Conservation (phyloP, 2,113 vertebrate species). For the Budorcas taxicolor region DNA sequence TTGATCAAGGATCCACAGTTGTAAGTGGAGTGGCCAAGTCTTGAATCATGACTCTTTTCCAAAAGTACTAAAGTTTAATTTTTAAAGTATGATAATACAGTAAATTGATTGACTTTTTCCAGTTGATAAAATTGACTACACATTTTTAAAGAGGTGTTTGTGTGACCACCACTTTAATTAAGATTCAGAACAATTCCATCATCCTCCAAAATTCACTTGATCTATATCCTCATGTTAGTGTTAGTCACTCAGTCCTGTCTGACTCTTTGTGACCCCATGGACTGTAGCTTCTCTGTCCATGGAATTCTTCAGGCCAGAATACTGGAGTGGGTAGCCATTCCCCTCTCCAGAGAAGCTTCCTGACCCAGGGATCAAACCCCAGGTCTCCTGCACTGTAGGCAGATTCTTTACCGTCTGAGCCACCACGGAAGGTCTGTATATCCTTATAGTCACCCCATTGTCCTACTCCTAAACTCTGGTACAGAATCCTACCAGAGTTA, state of each 20-base stretch:
- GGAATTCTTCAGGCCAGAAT: background rate
- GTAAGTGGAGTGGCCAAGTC: background rate
- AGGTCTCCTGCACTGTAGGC: background rate
- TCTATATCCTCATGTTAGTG: background rate
- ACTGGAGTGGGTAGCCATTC: background rate
- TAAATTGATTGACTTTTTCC: background rate
- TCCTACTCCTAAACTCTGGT: background rate
- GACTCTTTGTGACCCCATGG: background rate
- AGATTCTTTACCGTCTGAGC: background rate
- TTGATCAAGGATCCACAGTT: background rate
- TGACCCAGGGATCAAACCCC: background rate
- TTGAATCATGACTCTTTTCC: background rate
- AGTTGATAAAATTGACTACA: background rate
- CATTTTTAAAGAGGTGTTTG: background rate
- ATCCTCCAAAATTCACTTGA: background rate
- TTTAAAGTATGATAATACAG: background rate
- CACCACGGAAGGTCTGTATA: background rate
- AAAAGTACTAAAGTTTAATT: background rate
- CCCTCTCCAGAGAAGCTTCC: background rate
- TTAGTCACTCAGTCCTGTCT: background rate
- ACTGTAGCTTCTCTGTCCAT: background rate
- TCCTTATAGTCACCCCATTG: background rate
- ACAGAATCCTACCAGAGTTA: background rate
- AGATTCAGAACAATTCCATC: background rate
- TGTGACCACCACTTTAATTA: background rate